Conservation (phyloP, 2,797 vertebrate species). For the Xiphorhynchus erythropygius region DNA sequence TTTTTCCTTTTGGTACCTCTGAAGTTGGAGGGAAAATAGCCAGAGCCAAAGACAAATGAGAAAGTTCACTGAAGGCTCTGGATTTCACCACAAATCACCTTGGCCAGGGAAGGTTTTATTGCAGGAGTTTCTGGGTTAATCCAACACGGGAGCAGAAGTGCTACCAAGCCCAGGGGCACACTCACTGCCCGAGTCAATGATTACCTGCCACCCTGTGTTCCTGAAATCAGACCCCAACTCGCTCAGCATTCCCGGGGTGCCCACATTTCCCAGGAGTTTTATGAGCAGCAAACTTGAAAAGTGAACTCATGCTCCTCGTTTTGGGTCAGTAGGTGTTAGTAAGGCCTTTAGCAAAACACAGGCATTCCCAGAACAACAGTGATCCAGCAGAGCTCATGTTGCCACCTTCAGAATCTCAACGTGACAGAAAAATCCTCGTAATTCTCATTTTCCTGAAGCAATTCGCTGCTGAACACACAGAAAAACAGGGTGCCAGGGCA, state of each 20-base stretch:
- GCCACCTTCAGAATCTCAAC: neutral
- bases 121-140: slow-evolving; percentile 50
- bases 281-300: neutral
- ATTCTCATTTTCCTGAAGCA: neutral
- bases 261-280: neutral
- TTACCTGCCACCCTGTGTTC: neutral
- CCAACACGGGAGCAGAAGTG: neutral
- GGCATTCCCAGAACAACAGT: neutral
- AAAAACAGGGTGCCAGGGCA: neutral
- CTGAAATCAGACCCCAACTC: neutral
- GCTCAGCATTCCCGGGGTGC: neutral
- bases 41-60: slow-evolving; percentile 44
- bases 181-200: neutral
- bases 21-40: slow-evolving; percentile 35
- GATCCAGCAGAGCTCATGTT: fast-evolving
- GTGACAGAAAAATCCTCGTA: neutral
- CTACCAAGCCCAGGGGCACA: neutral
- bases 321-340: neutral
- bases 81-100: slow-evolving; percentile 54
- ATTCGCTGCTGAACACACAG: neutral
- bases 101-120: slow-evolving; percentile 29
- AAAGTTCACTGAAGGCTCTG: neutral
- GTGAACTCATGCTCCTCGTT: neutral
- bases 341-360: neutral
- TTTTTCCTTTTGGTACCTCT: neutral